A percentile compares a stretch with the other conserved stretches of the same genome.
Evolutionary conservation across 2,113 vertebrate species (phyloP).

Genomic region (Hyla sarda): DNA sequence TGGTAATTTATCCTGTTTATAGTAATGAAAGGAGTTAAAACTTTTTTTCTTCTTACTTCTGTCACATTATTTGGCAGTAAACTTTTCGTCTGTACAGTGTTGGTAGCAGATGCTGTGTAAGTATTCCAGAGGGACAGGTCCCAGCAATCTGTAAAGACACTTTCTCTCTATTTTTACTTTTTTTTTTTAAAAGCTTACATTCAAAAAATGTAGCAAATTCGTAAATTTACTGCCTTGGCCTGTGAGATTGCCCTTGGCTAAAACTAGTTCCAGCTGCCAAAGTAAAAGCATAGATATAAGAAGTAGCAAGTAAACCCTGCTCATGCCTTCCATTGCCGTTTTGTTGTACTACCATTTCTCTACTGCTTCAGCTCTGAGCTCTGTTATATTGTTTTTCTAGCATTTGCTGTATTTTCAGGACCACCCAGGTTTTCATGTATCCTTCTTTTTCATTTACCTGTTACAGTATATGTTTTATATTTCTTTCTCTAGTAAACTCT

Average conservation of each 20-base stretch:
- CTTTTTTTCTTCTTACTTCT: background rate
- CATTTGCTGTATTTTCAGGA: too few species aligned
- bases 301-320: background rate
- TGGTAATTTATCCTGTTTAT: background rate
- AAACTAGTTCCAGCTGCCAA: background rate
- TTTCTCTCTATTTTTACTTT: constrained; percentile 14
- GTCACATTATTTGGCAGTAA: background rate
- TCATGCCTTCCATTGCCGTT: too few species aligned
- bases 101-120: background rate
- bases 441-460: too few species aligned
- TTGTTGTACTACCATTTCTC: too few species aligned
- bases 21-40: background rate
- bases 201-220: background rate
- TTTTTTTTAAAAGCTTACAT: background rate
- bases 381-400: too few species aligned
- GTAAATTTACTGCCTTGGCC: background rate
- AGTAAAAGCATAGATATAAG: background rate
- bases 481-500: too few species aligned
- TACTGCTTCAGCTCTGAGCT: too few species aligned
- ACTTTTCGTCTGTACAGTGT: background rate
- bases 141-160: background rate
- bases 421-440: too few species aligned
- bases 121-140: background rate
- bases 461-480: too few species aligned
- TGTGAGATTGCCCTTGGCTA: background rate